Evolutionary conservation across 1,140 invertebrate species (phyloP).

Genomic region (Hyles vespertilio): DNA sequence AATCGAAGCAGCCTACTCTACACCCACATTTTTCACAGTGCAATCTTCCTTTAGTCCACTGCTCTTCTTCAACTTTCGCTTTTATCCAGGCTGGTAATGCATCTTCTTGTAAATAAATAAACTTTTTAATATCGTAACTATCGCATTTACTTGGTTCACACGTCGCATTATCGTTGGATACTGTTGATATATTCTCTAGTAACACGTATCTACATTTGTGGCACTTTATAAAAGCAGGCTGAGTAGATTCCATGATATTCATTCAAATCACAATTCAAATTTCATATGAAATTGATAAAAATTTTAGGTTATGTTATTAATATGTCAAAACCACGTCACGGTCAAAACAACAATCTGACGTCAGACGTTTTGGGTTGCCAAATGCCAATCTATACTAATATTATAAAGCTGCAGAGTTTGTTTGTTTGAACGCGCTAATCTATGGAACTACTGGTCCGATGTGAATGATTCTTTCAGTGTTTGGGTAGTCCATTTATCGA

Average conservation of each 20-base stretch:
- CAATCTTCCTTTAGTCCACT: constrained; percentile 81
- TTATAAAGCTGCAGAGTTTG: too few species aligned
- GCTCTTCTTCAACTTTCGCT: constrained; percentile 55
- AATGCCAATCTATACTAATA: too few species aligned
- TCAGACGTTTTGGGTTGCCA: too few species aligned
- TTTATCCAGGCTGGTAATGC: constrained; percentile 67
- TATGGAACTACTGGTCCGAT: too few species aligned
- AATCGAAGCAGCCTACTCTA: constrained; percentile 80
- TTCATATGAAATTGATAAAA: too few species aligned
- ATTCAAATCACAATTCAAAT: too few species aligned
- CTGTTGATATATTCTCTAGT: constrained; percentile 29
- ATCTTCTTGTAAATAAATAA: constrained; percentile 65
- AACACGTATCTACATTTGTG: constrained; percentile 59
- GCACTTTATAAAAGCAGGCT: constrained; percentile 42
- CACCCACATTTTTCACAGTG: constrained; percentile 77
- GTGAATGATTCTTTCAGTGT: too few species aligned
- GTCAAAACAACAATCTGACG: too few species aligned
- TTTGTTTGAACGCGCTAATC: too few species aligned
- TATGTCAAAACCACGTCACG: too few species aligned
- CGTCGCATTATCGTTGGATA: constrained; percentile 21
- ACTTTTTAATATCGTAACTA: constrained; percentile 49
- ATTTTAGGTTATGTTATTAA: too few species aligned
- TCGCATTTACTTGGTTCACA: constrained; percentile 30
- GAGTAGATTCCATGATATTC: constrained; percentile 12
- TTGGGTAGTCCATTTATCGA: too few species aligned